Percentiles rank a stretch among this genome's conserved stretches.
These are phyloP conservation scores for Coremacera marginata DNA, from an alignment of 2,888 invertebrate genomes.

Conservation along the genomic window DNA sequence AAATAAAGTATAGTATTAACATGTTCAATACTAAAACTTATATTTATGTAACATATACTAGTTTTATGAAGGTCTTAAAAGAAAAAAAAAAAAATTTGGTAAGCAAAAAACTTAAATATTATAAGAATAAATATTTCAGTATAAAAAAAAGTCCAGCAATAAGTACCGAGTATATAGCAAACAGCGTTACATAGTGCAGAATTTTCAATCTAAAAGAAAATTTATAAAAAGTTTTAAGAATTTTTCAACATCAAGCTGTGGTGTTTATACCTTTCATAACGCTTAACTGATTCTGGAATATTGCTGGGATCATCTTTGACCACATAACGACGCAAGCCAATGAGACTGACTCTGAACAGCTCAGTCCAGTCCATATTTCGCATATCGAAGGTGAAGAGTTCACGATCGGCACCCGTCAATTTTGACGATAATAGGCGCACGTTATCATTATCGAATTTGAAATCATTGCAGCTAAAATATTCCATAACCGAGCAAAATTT, in stretches of 20 bases:
- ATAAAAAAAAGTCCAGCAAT: conserved; percentile 57
- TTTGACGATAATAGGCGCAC: conserved; percentile 69
- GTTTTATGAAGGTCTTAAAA: background rate
- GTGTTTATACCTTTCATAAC: conserved; percentile 73
- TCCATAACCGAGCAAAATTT: conserved; percentile 83
- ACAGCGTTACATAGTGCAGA: conserved; percentile 58
- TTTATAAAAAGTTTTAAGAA: background rate
- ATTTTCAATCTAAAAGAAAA: conserved; percentile 56
- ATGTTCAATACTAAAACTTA: background rate
- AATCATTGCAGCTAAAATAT: conserved; percentile 83
- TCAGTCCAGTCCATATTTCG: conserved; percentile 78
- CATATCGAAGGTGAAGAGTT: conserved; percentile 83
- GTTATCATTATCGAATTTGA: conserved; percentile 79
- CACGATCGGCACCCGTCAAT: conserved; percentile 68
- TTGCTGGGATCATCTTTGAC: conserved; percentile 84
- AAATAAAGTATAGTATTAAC: background rate
- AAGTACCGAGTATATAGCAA: conserved; percentile 56
- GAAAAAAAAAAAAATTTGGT: background rate
- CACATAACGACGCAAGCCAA: conserved; percentile 81
- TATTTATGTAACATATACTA: background rate
- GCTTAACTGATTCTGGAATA: conserved; percentile 76
- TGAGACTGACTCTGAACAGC: conserved; percentile 73
- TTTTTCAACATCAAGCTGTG: too few relatives aligned
- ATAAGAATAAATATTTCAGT: conserved; percentile 55
- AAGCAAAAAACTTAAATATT: conserved; percentile 23